Evolutionary conservation across 1,140 invertebrate species (phyloP).

Genomic region (Drosophila watanabei): DNA sequence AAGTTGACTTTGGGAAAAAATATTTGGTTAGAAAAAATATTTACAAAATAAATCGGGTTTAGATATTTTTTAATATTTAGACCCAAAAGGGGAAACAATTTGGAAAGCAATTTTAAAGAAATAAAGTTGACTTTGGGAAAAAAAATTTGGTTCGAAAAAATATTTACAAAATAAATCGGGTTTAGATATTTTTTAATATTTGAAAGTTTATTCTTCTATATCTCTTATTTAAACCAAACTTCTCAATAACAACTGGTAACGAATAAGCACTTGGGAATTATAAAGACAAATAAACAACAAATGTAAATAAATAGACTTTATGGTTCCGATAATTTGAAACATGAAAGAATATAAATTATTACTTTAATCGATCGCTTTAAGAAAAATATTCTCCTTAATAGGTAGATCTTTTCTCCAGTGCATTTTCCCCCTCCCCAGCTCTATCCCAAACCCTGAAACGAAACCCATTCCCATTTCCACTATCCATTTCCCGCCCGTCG

Average conservation of each 20-base stretch:
- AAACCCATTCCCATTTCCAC: conserved; percentile 35
- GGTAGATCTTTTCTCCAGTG: not conserved
- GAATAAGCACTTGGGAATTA: too few species aligned
- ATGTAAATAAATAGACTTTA: too few species aligned
- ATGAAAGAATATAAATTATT: not conserved
- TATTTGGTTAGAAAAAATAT: not conserved
- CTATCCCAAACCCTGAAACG: conserved; percentile 4
- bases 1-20: too few species aligned
- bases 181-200: too few species aligned
- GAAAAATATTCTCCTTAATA: not conserved
- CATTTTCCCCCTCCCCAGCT: not conserved
- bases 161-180: not conserved
- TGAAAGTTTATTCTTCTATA: too few species aligned
- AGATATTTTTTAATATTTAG: too few species aligned
- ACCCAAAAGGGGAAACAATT: not conserved
- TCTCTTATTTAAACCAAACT: too few species aligned
- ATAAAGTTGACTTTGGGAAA: not conserved
- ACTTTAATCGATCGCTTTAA: not conserved
- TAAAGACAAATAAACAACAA: too few species aligned
- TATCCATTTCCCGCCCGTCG: conserved; percentile 51
- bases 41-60: too few species aligned
- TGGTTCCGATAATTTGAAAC: not conserved
- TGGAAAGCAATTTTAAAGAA: not conserved
- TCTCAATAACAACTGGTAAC: too few species aligned
- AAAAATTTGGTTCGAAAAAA: too few species aligned